Evolutionary conservation across 1,140 invertebrate species (phyloP), one percentile per base, ranked within the genome.

Genomic region (Ylistrum balloti): DNA sequence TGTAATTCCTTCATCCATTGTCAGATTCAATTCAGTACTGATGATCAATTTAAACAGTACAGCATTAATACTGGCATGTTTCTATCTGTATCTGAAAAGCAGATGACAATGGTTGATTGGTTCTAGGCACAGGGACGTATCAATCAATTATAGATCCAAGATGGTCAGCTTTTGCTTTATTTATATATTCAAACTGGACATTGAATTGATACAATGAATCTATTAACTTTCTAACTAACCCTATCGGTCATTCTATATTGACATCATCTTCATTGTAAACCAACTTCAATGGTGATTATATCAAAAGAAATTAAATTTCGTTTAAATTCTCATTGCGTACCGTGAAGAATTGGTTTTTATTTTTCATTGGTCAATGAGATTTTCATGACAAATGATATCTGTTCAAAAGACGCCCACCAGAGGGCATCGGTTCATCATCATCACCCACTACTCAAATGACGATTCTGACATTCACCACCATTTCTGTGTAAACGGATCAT

Each of bases 1-100:
- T 74, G 56, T 74, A 74, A 74, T 74, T 74, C n/a, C 56, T 74
- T 74, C 56, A 74, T 74, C 56, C n/a, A 74, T 74, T 74, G 56
- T 74, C n/a, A 17, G 56, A n/a, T n/a, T 74, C 56, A 74, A 74
- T 22, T 74, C 56, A 74, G 56, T 5, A 74, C 56, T 74, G 56
- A 74, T 74, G 56, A 74, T n/a, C 56, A 74, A 74, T 3, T 74
- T 74, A 74, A 74, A 74, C 56, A 74, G 56, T 28, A 28, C 56
- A 74, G 22, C n/a, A n/a, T 74, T 74, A 74, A 74, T 74, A 22
- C 56, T 28, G 56, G n/a, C 56, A 74, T n/a, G 56, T 0, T 74
- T 74, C 28, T 74, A n/a, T 74, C 56, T 74, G 22, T 28, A n/a
- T 74, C 9, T 74, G 56, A 74, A 74, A 74, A 74, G 56, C 56